Conservation (phyloP, 2,888 invertebrate species). For the Eupithecia vulgata region DNA sequence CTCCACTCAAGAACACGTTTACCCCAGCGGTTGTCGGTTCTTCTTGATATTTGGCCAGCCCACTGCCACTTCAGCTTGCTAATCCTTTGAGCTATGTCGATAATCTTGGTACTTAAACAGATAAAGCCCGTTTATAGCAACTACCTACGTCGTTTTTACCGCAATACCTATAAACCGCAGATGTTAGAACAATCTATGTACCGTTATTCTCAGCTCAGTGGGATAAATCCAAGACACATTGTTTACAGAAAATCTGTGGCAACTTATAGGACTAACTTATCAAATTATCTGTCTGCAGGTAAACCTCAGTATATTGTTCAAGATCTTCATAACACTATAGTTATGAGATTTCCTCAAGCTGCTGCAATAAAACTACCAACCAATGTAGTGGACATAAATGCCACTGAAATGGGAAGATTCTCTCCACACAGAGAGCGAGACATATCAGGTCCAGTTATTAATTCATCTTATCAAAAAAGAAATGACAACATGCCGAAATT, state of each 20-base stretch:
- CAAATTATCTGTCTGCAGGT: slow-evolving; percentile 48
- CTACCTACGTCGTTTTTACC: neutral
- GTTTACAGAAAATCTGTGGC: neutral
- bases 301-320: slow-evolving; percentile 58
- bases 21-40: too few relatives aligned
- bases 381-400: slow-evolving; percentile 86
- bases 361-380: slow-evolving; percentile 84
- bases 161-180: neutral
- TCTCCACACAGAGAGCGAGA: slow-evolving; percentile 86
- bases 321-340: slow-evolving; percentile 76
- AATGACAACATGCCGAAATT: slow-evolving; percentile 53
- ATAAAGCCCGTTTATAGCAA: neutral
- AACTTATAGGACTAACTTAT: neutral
- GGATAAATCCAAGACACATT: neutral
- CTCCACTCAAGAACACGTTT: too few relatives aligned
- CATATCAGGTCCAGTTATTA: slow-evolving; percentile 85
- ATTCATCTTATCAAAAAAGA: slow-evolving; percentile 71
- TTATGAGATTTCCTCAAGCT: slow-evolving; percentile 80
- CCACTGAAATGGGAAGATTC: slow-evolving; percentile 86
- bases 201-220: neutral
- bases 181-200: too few relatives aligned
- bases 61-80: too few relatives aligned
- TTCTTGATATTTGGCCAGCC: too few relatives aligned
- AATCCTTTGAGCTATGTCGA: too few relatives aligned
- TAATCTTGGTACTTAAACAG: neutral